phyloP scores from a whole-genome alignment of 2,888 invertebrate species.

The Eristalis tenax region DNA sequence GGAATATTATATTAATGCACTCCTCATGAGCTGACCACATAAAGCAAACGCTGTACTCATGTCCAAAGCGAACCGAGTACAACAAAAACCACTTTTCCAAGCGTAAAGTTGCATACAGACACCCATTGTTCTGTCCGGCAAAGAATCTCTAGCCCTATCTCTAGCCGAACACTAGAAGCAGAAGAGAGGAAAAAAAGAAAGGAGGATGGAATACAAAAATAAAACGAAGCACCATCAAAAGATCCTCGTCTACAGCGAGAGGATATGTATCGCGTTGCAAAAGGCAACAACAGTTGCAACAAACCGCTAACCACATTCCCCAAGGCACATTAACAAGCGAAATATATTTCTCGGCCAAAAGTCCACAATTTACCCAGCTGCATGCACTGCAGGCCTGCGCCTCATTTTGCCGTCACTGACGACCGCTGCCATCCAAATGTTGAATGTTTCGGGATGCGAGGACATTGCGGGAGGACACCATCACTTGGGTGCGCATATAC shows the following conservation, averaged over 20 bases:
- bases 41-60: slow-evolving; percentile 50
- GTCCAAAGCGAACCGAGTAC: slow-evolving; percentile 27
- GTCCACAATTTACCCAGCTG: slow-evolving; percentile 59
- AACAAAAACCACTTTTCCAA: slow-evolving; percentile 48
- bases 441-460: slow-evolving; percentile 23
- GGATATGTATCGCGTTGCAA: slow-evolving; percentile 47
- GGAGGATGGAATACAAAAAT: slow-evolving; percentile 6
- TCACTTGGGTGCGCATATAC: slow-evolving; percentile 11
- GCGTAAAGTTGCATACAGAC: slow-evolving; percentile 55
- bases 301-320: slow-evolving; percentile 69
- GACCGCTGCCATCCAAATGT: slow-evolving; percentile 21
- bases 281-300: slow-evolving; percentile 54
- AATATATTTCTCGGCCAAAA: slow-evolving; percentile 64
- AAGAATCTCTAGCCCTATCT: slow-evolving; percentile 8
- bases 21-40: slow-evolving; percentile 62
- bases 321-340: slow-evolving; percentile 69
- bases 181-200: not conserved
- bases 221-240: slow-evolving; percentile 42
- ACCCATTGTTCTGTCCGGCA: slow-evolving; percentile 55
- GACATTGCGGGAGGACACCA: slow-evolving; percentile 29
- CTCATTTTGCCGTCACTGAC: slow-evolving; percentile 35
- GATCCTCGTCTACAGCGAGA: slow-evolving; percentile 33
- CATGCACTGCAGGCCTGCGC: slow-evolving; percentile 39
- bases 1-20: slow-evolving; percentile 63
- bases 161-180: slow-evolving; percentile 5